Evolutionary conservation across 2,113 vertebrate species (phyloP).

Genomic region (Epinephelus lanceolatus): DNA sequence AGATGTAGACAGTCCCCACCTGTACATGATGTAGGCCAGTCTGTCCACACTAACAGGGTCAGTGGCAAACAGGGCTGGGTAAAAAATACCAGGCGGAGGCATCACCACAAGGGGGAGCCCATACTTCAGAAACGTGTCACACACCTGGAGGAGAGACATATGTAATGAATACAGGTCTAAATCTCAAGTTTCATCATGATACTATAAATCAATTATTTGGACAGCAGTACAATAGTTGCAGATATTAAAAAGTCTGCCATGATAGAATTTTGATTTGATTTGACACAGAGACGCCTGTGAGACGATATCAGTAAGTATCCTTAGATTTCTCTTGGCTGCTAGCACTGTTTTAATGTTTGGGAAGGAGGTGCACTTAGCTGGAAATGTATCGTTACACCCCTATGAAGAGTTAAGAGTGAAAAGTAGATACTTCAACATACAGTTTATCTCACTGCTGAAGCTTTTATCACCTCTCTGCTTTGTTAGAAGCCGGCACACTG

Average conservation of each 20-base stretch:
- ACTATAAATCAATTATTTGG: too few species aligned
- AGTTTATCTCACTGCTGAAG: background rate
- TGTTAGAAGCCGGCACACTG: background rate
- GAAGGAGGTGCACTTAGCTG: too few species aligned
- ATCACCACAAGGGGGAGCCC: conserved; percentile 90
- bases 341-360: too few species aligned
- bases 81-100: conserved; percentile 92
- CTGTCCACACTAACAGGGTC: conserved; percentile 90
- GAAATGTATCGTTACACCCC: too few species aligned
- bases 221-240: too few species aligned
- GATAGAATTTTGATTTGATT: too few species aligned
- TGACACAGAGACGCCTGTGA: too few species aligned
- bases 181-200: too few species aligned
- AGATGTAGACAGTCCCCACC: conserved; percentile 80
- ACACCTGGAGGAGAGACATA: conserved; percentile 84
- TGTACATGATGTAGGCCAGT: conserved; percentile 93
- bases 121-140: conserved; percentile 90
- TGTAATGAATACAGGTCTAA: background rate
- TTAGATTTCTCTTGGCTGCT: too few species aligned
- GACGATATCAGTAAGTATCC: too few species aligned
- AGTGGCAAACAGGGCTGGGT: conserved; percentile 88
- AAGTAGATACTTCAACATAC: background rate
- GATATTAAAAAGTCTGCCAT: too few species aligned
- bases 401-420: background rate
- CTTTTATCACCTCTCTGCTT: background rate